Evolutionary conservation across 1,140 invertebrate species (phyloP).

Genomic region (Cheumatopsyche charites): DNA sequence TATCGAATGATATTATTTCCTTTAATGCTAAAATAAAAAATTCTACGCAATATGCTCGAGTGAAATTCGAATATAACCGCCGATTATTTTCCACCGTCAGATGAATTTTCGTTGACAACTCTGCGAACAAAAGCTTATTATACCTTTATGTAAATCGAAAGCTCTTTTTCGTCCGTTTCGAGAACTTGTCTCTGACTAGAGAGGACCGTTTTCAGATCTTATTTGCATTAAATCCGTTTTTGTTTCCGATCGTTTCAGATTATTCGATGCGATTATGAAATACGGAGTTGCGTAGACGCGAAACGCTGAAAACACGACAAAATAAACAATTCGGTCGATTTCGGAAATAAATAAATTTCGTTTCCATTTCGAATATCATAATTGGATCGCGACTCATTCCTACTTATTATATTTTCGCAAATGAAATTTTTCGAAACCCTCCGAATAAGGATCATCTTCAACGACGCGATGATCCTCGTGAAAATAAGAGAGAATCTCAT

Average conservation of each 20-base stretch:
- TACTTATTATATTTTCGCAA: neutral
- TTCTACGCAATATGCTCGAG: no score
- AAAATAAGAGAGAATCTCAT: neutral
- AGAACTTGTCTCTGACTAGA: neutral
- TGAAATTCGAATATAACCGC: no score
- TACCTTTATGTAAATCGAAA: constrained; percentile 16
- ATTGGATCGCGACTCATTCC: neutral
- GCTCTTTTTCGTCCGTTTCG: neutral
- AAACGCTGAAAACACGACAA: neutral
- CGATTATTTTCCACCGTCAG: no score
- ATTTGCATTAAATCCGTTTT: constrained; percentile 11
- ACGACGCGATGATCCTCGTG: no score
- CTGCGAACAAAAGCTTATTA: neutral
- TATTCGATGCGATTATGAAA: constrained; percentile 5
- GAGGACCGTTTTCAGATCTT: neutral
- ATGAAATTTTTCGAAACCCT: no score
- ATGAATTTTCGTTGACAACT: neutral
- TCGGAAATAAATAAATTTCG: neutral
- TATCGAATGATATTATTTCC: no score
- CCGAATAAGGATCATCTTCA: no score
- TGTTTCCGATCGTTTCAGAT: neutral
- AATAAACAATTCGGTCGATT: neutral
- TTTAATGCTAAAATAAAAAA: no score
- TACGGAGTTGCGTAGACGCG: neutral
- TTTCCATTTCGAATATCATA: neutral